Evolutionary conservation across 2,113 vertebrate genomes (phyloP).

Genomic region (Hypanus sabinus): DNA sequence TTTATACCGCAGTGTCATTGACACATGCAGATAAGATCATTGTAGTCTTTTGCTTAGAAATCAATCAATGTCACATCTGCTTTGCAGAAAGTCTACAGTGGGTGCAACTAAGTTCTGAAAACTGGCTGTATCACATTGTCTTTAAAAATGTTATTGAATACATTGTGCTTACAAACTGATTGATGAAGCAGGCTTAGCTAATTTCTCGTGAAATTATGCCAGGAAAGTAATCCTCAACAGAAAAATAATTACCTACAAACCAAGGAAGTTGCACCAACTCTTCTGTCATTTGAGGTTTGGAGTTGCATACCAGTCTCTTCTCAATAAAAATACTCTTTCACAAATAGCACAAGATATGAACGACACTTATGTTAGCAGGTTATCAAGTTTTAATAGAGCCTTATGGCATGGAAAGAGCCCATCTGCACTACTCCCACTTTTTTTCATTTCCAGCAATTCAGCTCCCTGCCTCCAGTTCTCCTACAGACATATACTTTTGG

Average conservation of each 20-base stretch:
- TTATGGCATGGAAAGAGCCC: no score
- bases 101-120: neutral
- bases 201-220: neutral
- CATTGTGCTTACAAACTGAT: neutral
- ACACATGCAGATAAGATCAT: neutral
- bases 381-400: neutral
- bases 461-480: no score
- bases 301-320: neutral
- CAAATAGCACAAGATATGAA: neutral
- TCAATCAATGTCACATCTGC: neutral
- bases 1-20: neutral
- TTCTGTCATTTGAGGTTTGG: neutral
- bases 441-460: no score
- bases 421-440: no score
- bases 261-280: neutral
- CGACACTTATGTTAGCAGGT: neutral
- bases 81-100: neutral
- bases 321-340: neutral
- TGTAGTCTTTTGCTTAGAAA: neutral
- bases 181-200: neutral
- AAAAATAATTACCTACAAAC: neutral
- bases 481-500: no score
- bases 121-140: neutral
- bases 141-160: neutral
- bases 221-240: neutral